Percentiles rank a stretch among this genome's conserved stretches.
These are phyloP conservation scores for Polyommatus icarus DNA, from an alignment of 2,888 invertebrate genomes.

Conservation along the genomic window DNA sequence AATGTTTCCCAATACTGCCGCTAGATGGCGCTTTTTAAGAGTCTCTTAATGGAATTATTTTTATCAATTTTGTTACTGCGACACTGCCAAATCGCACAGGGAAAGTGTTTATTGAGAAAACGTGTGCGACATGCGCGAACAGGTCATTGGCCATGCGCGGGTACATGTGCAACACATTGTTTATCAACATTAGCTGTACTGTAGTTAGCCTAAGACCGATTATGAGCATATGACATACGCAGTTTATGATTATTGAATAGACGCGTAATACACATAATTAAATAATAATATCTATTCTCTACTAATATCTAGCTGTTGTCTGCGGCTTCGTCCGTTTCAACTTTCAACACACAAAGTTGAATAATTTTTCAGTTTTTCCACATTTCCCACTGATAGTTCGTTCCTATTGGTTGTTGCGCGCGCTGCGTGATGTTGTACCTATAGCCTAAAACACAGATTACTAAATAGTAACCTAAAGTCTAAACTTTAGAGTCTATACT, in stretches of 20 bases:
- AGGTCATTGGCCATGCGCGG: constrained; percentile 23
- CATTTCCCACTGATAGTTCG: no score
- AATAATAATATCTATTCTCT: no score
- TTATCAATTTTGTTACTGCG: not conserved
- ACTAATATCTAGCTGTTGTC: no score
- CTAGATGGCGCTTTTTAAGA: not conserved
- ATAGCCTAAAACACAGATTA: no score
- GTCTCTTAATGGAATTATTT: not conserved
- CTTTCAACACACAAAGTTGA: no score
- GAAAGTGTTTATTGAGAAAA: constrained; percentile 9
- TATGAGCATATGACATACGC: not conserved
- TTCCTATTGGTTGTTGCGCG: no score
- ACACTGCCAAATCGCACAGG: constrained; percentile 3
- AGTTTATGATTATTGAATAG: not conserved
- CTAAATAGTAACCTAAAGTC: no score
- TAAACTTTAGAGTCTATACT: no score
- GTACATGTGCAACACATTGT: not conserved
- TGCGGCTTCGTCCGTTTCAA: no score
- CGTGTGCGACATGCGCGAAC: not conserved
- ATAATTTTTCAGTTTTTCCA: no score
- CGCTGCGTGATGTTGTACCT: no score
- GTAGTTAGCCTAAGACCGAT: not conserved
- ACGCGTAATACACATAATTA: not conserved
- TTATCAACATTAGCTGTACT: not conserved
- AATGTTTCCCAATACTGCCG: not conserved